Evolutionary conservation across 1,140 invertebrate species (phyloP), one percentile per base, ranked within the genome.

Genomic region (Camponotus vicinus): DNA sequence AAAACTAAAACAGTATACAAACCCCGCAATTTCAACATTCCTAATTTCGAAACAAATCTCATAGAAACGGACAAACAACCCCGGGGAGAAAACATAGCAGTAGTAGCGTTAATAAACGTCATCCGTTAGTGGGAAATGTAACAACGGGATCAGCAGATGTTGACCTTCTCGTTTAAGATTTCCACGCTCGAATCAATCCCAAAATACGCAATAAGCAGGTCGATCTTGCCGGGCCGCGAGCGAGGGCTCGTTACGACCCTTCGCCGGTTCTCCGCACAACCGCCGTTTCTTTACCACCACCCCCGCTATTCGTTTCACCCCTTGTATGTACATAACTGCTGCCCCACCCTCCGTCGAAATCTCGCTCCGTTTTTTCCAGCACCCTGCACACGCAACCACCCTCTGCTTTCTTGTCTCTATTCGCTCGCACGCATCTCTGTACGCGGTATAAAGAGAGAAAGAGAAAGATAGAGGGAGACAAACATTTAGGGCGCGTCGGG

Each of bases 361-460:
- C 66, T 61, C 69, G 84, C 59, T 89, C 76, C 66, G 87, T 90
- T 90, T 83, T 83, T 89, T 86, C 87, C 85, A 87, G 75, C 73
- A 64, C 40, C 63, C 69, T 84, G 61, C 85, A 67, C 79, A 73
- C 82, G 34, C 75, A 86, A 75, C 86, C 63, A 63, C 49, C 73
- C 32, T 57, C 86, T 11, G 8, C 42, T 32, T n/a, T 45, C 21
- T 61, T 55, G 67, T n/a, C 37, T 67, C 83, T 59, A 83, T 82
- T 89, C 78, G 77, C 71, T 64, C 87, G 64, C 27, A 32, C 32
- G 66, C 55, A 49, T 61, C 32, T 79, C 69, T 3, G 67, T 34
- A 15, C 21, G 34, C 2, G 8, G n/a, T 11, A 55, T 3, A 70
- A 34, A 55, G 4, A 21, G 42, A 59, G 40, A 42, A 49, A 86